Base-by-base conservation (phyloP, 2,888 invertebrate genomes). In the Mesorhabditis spiculigera region DNA sequence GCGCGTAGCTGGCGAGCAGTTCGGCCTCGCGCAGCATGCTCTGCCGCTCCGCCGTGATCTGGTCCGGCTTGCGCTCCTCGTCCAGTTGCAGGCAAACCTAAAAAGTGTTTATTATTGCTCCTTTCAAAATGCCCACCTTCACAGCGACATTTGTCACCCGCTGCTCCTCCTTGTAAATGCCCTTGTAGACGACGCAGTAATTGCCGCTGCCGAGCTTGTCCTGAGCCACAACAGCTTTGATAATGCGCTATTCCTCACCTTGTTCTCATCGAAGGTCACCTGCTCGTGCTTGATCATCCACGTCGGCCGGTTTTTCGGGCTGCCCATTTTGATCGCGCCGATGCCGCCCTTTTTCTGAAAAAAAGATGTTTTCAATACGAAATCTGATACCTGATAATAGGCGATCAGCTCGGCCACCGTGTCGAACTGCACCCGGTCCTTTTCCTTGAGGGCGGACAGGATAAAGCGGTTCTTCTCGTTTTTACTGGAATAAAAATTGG, bases 281-380 rank as follows among this genome's bases (percentile, higher is more conserved):
- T 70, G 66, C 6, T 73, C 72, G 70, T 79, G 79, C 45, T 73
- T 73, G 50, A 81, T 77, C 58, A 79, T 68, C 79, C 81, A 71
- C 44, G 63, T 64, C 45, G 79, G 74, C 41, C 78, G 71, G n/a
- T 68, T 66, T 8, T 77, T 66, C n/a, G 66, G 65, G 16, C 61
- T 62, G 61, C 67, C 73, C 68, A 80, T 58, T 4, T 67, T 65
- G 44, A 68, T 45, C 4, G 69, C 63, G 13, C 72, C 70, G 16
- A 76, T 73, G 45, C 75, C n/a, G 8, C 66, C 64, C 62, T 76
- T 65, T 8, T 41, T 67, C 72, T 69, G 62, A 1, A 63, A n/a
- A n/a, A n/a, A 6, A 66, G n/a, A n/a, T 28, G 13, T 5, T 5
- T 43, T 1, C 5, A 42, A 43, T 4, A 0, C 3, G 43, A 43